Base-by-base conservation (phyloP, 2,797 vertebrate genomes). In the Enoplosus armatus region DNA sequence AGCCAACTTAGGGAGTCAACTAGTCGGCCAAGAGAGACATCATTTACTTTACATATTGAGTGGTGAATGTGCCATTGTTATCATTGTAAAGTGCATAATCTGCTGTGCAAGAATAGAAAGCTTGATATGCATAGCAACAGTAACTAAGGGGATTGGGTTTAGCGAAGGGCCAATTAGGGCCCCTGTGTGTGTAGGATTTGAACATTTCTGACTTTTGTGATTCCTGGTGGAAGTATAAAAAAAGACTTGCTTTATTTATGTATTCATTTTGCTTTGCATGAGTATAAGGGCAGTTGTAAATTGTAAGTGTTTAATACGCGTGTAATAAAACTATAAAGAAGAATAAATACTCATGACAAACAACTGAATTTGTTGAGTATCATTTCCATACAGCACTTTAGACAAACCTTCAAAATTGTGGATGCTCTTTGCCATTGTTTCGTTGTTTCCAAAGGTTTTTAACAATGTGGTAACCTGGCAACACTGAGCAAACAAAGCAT, bases 381-480 rank as follows among this genome's bases (percentile, higher is more conserved):
- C 3, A 37, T 43, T 55, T 59, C 14, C 24, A 53, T 29, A 27
- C 22, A n/a, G 20, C 29, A 43, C 1, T 20, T 47, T 62, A 60
- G 51, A 65, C 12, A 74, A 76, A 61, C 47, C 71, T 73, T 24
- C 37, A 14, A 72, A 73, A 47, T n/a, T 50, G 31, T 12, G 0
- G 41, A 70, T 24, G 50, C 15, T 31, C 31, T 72, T 78, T 71
- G 39, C 5, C 7, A 15, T 39, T 58, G 8, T 39, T 72, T 8
- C 10, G n/a, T 41, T 15, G 16, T 75, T 81, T 58, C 2, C 47
- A 75, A 16, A 53, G 45, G 77, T 75, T 86, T 75, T 86, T 77
- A 77, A 80, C 64, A 82, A 59, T 68, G 53, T 20, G 16, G 81
- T 85, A 82, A 71, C 85, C 79, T 82, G 79, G 84, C 81, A 92